A percentile compares a stretch with the other conserved stretches of the same genome.
Conservation (phyloP, 2,888 invertebrate species). For the Tinea trinotella region DNA sequence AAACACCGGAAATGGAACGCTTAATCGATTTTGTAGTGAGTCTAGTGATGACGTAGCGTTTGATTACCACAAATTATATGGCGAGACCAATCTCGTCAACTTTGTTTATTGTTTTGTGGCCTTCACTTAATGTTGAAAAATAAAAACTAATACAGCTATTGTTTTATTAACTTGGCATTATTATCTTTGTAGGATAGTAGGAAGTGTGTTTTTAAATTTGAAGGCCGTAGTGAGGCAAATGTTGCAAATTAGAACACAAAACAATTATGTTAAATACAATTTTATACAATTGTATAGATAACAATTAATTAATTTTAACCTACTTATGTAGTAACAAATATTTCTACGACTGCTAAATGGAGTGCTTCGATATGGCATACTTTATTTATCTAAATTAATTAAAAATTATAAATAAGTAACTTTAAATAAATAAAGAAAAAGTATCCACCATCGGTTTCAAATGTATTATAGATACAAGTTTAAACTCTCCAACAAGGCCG, state of each 20-base stretch:
- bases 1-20: constrained; percentile 66
- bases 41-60: constrained; percentile 53
- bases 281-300: not conserved
- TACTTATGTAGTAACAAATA: too few relatives aligned
- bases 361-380: too few relatives aligned
- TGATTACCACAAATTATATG: constrained; percentile 67
- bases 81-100: constrained; percentile 59
- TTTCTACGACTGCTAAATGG: too few relatives aligned
- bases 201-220: constrained; percentile 58
- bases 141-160: constrained; percentile 68
- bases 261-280: not conserved
- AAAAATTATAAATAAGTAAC: too few relatives aligned
- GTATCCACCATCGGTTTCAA: too few relatives aligned
- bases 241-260: constrained; percentile 4
- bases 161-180: constrained; percentile 62
- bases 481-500: too few relatives aligned
- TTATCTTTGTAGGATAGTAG: constrained; percentile 54
- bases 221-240: constrained; percentile 37
- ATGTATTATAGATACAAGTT: too few relatives aligned
- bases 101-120: constrained; percentile 60
- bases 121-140: constrained; percentile 55
- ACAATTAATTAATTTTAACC: not conserved
- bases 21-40: constrained; percentile 58
- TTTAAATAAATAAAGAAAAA: too few relatives aligned
- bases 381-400: too few relatives aligned